These are phyloP conservation scores for Chydorus sphaericus DNA, from an alignment of 2,888 invertebrate genomes.

Conservation along the genomic window DNA sequence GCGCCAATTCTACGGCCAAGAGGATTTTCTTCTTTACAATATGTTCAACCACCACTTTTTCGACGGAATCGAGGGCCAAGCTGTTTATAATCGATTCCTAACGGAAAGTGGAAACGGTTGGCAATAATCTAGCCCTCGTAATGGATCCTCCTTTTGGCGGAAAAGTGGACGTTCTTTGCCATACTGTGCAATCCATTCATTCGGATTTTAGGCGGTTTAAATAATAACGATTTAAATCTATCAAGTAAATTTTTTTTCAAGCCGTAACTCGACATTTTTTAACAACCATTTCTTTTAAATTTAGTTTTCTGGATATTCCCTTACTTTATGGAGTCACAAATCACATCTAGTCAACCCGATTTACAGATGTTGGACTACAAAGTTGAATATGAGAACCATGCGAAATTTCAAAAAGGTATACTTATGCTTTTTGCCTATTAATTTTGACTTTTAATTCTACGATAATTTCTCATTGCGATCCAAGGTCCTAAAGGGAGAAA, in stretches of 20 bases:
- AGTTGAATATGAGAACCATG: slow-evolving; percentile 68
- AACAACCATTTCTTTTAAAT: background rate
- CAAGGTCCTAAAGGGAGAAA: slow-evolving; percentile 40
- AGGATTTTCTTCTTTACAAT: slow-evolving; percentile 65
- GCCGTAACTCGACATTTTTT: too few relatives aligned
- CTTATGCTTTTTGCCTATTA: background rate
- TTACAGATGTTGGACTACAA: slow-evolving; percentile 76
- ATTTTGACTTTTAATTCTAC: slow-evolving; percentile 2
- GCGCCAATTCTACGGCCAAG: slow-evolving; percentile 29
- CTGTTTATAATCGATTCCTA: slow-evolving; percentile 20
- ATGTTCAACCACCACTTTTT: slow-evolving; percentile 84
- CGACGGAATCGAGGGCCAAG: slow-evolving; percentile 25
- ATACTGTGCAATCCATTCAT: slow-evolving; percentile 39
- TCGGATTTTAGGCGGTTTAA: background rate
- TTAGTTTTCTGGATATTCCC: slow-evolving; percentile 64
- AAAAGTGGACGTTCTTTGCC: slow-evolving; percentile 60
- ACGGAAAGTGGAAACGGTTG: slow-evolving; percentile 23
- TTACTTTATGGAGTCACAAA: slow-evolving; percentile 71
- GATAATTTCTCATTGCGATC: background rate
- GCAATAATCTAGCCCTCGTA: slow-evolving; percentile 44
- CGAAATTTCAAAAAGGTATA: slow-evolving; percentile 42
- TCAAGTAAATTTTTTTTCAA: background rate
- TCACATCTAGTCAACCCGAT: slow-evolving; percentile 48
- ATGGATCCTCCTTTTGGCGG: slow-evolving; percentile 89
- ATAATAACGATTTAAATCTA: background rate